These are phyloP conservation scores for Hyphantria cunea DNA, from an alignment of 1,140 invertebrate species.

Conservation along the genomic window DNA sequence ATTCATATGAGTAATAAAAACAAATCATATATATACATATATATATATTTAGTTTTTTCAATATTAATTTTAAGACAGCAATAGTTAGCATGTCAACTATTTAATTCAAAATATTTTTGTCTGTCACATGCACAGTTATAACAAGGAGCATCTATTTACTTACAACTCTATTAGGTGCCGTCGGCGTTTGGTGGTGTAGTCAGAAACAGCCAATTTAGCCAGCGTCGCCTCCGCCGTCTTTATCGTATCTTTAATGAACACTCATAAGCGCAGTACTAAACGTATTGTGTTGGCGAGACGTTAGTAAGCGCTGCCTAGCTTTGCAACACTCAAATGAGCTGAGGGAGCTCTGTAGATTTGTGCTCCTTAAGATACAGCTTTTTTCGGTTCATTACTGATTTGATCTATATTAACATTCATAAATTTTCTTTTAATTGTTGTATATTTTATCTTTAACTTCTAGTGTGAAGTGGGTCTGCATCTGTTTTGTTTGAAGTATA, in stretches of 20 bases:
- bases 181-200: slow-evolving; percentile 38
- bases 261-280: slow-evolving; percentile 72
- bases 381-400: not conserved
- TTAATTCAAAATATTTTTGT: too few relatives aligned
- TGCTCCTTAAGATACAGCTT: slow-evolving; percentile 21
- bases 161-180: slow-evolving; percentile 15
- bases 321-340: slow-evolving; percentile 46
- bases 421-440: too few relatives aligned
- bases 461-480: too few relatives aligned
- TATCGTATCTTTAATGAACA: slow-evolving; percentile 78
- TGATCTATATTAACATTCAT: not conserved
- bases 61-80: too few relatives aligned
- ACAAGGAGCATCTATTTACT: slow-evolving; percentile 18
- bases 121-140: too few relatives aligned
- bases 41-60: too few relatives aligned
- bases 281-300: slow-evolving; percentile 57
- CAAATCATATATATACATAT: too few relatives aligned
- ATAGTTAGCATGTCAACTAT: too few relatives aligned
- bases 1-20: too few relatives aligned
- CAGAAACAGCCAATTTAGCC: slow-evolving; percentile 59
- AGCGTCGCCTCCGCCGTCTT: slow-evolving; percentile 60
- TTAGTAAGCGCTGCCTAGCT: slow-evolving; percentile 30
- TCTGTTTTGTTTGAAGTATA: too few relatives aligned
- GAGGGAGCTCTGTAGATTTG: slow-evolving; percentile 59
- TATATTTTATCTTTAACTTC: too few relatives aligned